Evolutionary conservation across 1,140 invertebrate genomes (phyloP).

Genomic region (Lepidurus arcticus): DNA sequence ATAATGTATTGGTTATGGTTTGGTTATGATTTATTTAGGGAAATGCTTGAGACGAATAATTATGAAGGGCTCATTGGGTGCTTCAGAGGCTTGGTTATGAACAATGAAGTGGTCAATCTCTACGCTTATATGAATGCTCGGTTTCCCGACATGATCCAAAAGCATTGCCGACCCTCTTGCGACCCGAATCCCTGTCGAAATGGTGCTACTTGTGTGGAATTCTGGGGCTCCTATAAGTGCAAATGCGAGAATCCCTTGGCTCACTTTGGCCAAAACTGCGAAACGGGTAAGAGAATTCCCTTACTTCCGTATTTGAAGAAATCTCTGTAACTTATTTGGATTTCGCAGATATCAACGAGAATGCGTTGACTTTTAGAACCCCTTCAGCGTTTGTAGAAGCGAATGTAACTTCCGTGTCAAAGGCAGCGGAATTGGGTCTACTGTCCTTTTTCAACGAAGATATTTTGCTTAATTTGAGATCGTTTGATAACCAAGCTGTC

Average conservation of each 20-base stretch:
- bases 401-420: constrained; percentile 54
- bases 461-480: constrained; percentile 77
- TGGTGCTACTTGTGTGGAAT: constrained; percentile 79
- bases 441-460: constrained; percentile 68
- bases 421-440: constrained; percentile 54
- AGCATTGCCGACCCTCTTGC: constrained; percentile 87
- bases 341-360: constrained; percentile 74
- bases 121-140: constrained; percentile 90
- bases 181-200: constrained; percentile 89
- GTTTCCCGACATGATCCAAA: constrained; percentile 73
- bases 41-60: constrained; percentile 68
- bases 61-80: constrained; percentile 87
- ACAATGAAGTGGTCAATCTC: constrained; percentile 82
- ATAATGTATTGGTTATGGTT: background rate
- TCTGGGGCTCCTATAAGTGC: constrained; percentile 87
- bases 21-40: constrained; percentile 50
- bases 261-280: constrained; percentile 79
- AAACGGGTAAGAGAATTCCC: constrained; percentile 64
- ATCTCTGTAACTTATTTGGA: background rate
- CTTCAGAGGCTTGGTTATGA: constrained; percentile 83
- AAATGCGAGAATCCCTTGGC: constrained; percentile 69
- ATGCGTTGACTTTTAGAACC: constrained; percentile 80
- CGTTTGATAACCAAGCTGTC: constrained; percentile 72
- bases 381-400: constrained; percentile 70
- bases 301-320: constrained; percentile 27